A percentile compares a stretch with the other conserved stretches of the same genome.
Conservation (phyloP, 2,113 vertebrate genomes). For the Callipepla californica region DNA sequence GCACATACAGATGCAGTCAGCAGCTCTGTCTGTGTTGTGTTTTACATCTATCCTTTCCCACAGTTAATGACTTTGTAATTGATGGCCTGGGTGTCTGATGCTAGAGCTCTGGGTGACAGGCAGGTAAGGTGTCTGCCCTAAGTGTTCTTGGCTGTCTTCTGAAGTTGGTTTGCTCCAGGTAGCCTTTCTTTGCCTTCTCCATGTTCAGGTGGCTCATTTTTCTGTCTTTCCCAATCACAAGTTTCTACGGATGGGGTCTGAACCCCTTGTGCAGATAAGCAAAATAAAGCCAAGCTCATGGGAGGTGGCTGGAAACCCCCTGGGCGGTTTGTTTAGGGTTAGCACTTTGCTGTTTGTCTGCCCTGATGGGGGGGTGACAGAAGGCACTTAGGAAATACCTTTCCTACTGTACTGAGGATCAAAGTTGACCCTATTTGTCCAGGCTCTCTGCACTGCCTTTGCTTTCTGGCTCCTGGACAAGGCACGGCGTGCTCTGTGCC, state of each 20-base stretch:
- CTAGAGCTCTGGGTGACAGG: background rate
- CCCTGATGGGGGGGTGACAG: background rate
- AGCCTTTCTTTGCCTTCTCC: background rate
- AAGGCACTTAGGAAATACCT: background rate
- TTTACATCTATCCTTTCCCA: background rate
- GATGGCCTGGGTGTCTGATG: background rate
- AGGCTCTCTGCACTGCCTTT: background rate
- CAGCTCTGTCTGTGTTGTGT: background rate
- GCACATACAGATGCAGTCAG: rapidly evolving
- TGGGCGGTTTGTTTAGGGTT: background rate
- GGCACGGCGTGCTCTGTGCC: rapidly evolving
- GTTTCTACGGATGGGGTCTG: background rate
- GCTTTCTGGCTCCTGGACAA: background rate
- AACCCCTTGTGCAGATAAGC: background rate
- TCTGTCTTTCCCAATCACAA: background rate
- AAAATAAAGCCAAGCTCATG: background rate
- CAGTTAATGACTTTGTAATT: background rate
- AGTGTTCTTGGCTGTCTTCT: background rate
- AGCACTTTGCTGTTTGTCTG: background rate
- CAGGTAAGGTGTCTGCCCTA: background rate
- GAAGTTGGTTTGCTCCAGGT: background rate
- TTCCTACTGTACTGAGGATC: background rate
- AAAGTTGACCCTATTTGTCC: background rate
- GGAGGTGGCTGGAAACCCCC: background rate
- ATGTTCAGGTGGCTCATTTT: background rate